These are phyloP conservation scores for Slavum lentiscoides DNA, from an alignment of 2,888 invertebrate species.

Conservation along the genomic window DNA sequence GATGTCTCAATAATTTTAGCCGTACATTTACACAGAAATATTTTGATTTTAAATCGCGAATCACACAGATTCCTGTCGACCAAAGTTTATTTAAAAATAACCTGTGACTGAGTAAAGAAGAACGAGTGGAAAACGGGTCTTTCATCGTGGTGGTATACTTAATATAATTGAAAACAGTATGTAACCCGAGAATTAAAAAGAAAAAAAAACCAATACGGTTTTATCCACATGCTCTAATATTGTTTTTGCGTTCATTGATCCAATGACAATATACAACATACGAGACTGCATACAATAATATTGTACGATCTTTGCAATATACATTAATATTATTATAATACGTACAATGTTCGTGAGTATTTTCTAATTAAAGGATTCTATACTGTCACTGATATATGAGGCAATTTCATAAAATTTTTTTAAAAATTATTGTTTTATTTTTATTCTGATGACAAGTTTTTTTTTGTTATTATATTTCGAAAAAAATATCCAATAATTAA, in stretches of 20 bases:
- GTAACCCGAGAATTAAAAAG: neutral
- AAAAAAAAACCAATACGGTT: neutral
- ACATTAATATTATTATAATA: neutral
- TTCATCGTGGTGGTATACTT: neutral
- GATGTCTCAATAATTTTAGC: too few species aligned
- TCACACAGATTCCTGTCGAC: neutral
- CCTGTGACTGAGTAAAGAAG: neutral
- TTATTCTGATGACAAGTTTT: neutral
- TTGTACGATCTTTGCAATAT: neutral
- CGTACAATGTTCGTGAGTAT: neutral
- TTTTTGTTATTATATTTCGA: neutral
- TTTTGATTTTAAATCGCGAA: neutral
- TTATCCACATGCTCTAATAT: neutral
- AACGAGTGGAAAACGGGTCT: too few species aligned
- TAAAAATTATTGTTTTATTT: neutral
- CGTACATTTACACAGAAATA: too few species aligned
- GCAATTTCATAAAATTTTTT: neutral
- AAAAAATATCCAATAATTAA: too few species aligned
- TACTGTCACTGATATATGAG: neutral
- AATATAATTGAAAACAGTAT: slow-evolving; percentile 6
- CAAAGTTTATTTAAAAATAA: slow-evolving; percentile 13
- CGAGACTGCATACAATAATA: neutral
- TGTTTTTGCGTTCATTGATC: neutral
- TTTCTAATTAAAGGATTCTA: neutral
- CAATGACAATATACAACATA: neutral